Base-by-base conservation (phyloP, 2,797 vertebrate genomes). In the Helostoma temminkii region DNA sequence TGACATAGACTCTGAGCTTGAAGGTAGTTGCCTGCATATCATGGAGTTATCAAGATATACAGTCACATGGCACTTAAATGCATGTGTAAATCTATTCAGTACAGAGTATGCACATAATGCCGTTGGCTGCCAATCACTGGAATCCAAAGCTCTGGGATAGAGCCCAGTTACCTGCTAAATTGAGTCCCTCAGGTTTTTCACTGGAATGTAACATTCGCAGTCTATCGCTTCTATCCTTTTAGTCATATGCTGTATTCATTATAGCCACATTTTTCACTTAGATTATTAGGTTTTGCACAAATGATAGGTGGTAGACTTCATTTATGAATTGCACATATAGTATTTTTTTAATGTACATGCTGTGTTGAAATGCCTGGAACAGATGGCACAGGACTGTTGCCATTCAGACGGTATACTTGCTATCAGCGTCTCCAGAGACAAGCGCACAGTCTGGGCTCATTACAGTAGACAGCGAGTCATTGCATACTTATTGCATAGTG, bases 401-500 rank as follows among this genome's bases (percentile, higher is more conserved):
- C 82, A 80, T 81, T 83, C 81, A 71, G 74, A 82, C 45, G 26
- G 60, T 81, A 78, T 67, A 78, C 80, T 78, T 56, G 73, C 80
- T 78, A 64, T 87, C 80, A 72, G 57, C 39, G 28, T 82, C 84
- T 85, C 82, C 74, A 73, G 87, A 88, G 91, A 87, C 84, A 71
- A 76, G 52, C 60, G 3, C 73, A 59, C 73, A 75, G 85, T 80
- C 90, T 74, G 86, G 76, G 71, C 85, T 92, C 82, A 86, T 89
- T 89, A 90, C 78, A 76, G 79, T 71, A 85, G 85, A 84, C 90
- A 82, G 91, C 79, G 42, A 88, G 82, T 89, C 88, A 90, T 88
- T 82, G 87, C 87, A 84, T 90, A 91, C 88, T 93, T 92, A 92
- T 91, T 86, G 88, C 84, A 19, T 47, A 26, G 78, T 86, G 89